These are phyloP conservation scores for Ischnura elegans DNA, from an alignment of 2,888 invertebrate genomes.

Conservation along the genomic window DNA sequence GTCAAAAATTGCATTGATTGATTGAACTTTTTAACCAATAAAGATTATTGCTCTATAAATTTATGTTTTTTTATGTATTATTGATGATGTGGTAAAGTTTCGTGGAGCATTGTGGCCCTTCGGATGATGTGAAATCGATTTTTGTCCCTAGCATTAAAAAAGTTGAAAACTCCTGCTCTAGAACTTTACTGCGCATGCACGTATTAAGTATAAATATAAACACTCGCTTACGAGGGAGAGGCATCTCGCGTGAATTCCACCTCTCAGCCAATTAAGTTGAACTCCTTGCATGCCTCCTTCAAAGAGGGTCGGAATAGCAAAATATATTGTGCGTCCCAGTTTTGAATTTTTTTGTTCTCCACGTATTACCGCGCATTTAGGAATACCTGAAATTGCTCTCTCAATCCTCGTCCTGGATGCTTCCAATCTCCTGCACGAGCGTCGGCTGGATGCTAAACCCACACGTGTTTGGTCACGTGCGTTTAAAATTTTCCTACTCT, in stretches of 20 bases:
- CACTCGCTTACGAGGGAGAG: not conserved
- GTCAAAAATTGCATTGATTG: too few relatives aligned
- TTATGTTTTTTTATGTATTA: too few relatives aligned
- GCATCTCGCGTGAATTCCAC: not conserved
- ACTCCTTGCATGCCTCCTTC: not conserved
- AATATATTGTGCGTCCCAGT: not conserved
- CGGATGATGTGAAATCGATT: too few relatives aligned
- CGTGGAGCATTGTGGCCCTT: too few relatives aligned
- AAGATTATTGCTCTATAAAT: too few relatives aligned
- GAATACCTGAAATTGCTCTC: not conserved
- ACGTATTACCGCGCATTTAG: not conserved
- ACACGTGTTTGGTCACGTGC: not conserved
- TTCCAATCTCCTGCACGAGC: not conserved
- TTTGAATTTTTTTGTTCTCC: conserved; percentile 12
- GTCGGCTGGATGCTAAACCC: not conserved
- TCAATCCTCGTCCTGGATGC: not conserved
- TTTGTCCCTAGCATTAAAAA: too few relatives aligned
- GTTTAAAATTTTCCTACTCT: not conserved
- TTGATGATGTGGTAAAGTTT: too few relatives aligned
- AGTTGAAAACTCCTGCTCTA: too few relatives aligned
- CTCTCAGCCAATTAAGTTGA: not conserved
- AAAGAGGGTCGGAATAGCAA: not conserved
- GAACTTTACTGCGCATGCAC: too few relatives aligned
- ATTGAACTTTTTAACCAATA: too few relatives aligned
- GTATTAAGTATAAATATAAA: too few relatives aligned